Conservation (phyloP, 2,888 invertebrate genomes). For the Polydrusus cervinus region DNA sequence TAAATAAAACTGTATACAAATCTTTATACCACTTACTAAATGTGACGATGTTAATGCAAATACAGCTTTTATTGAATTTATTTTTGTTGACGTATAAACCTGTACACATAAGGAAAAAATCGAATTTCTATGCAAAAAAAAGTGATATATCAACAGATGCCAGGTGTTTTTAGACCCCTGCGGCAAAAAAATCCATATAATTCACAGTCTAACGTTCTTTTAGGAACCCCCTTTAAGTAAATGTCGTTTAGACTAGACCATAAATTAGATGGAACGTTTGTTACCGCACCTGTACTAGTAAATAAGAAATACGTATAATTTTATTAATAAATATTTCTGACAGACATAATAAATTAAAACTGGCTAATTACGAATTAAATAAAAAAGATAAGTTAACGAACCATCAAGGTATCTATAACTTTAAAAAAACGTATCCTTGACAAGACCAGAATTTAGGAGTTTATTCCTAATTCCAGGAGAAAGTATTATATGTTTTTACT, state of each 20-base stretch:
- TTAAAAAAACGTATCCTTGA: conserved; percentile 4
- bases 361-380: conserved; percentile 9
- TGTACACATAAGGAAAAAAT: too few relatives aligned
- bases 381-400: conserved; percentile 19
- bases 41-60: neutral
- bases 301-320: conserved; percentile 15
- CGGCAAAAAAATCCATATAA: too few relatives aligned
- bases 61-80: too few relatives aligned
- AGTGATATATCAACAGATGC: too few relatives aligned
- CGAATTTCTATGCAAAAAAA: too few relatives aligned
- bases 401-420: conserved; percentile 1
- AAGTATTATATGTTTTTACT: neutral
- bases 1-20: too few relatives aligned
- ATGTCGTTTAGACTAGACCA: too few relatives aligned
- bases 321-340: conserved; percentile 26
- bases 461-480: neutral
- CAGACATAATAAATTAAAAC: conserved; percentile 23
- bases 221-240: too few relatives aligned
- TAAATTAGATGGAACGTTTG: too few relatives aligned
- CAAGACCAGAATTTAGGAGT: neutral
- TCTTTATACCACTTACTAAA: neutral
- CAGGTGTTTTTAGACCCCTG: too few relatives aligned
- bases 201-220: too few relatives aligned
- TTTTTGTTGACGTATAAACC: too few relatives aligned
- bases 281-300: neutral